Evolutionary conservation across 2,113 vertebrate species (phyloP).

Genomic region (Dipodomys spectabilis): DNA sequence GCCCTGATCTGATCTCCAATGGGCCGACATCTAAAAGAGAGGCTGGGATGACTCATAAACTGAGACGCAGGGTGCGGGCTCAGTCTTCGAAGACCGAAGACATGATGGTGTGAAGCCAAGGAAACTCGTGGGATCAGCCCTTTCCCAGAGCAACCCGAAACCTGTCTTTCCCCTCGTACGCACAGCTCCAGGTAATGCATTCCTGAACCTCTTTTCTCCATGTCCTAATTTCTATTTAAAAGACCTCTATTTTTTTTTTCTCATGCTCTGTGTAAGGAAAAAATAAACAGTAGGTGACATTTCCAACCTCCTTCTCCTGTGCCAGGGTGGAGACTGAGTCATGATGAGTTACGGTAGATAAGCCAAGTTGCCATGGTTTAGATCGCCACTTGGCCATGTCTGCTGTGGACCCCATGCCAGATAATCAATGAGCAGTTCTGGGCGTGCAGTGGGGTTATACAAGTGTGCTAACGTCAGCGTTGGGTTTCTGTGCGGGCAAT

Average conservation of each 20-base stretch:
- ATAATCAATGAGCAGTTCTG: neutral
- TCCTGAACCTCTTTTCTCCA: neutral
- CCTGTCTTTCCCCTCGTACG: neutral
- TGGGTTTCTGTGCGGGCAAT: neutral
- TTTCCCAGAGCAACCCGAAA: neutral
- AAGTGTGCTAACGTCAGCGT: neutral
- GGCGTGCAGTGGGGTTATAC: neutral
- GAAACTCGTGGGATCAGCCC: neutral
- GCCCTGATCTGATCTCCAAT: neutral
- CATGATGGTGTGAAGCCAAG: neutral
- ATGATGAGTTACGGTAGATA: neutral
- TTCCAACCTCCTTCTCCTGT: neutral
- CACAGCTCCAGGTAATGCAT: neutral
- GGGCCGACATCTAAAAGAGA: neutral
- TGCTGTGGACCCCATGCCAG: neutral
- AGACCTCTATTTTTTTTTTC: neutral
- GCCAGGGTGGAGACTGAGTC: neutral
- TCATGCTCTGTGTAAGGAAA: neutral
- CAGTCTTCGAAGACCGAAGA: neutral
- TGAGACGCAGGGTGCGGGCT: neutral
- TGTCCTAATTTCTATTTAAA: neutral
- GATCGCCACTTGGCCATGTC: neutral
- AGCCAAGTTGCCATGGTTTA: neutral
- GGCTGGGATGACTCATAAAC: neutral
- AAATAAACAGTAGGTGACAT: neutral